Evolutionary conservation across 2,113 vertebrate genomes (phyloP).

Genomic region (Plecturocebus donacophilus): DNA sequence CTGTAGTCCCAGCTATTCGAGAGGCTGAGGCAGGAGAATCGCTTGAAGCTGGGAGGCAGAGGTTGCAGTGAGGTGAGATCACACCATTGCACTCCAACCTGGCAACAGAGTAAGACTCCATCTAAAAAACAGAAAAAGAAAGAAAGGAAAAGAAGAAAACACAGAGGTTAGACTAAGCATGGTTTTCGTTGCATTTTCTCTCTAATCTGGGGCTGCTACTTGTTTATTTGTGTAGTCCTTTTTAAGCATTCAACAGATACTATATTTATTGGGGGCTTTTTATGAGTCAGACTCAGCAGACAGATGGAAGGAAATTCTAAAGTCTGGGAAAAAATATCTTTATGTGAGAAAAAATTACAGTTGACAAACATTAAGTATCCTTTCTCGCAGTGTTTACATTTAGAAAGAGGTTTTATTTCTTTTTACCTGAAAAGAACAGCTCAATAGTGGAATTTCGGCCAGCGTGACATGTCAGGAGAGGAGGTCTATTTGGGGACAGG

Average conservation of each 20-base stretch:
- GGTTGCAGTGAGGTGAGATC: no score
- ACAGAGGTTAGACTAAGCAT: not conserved
- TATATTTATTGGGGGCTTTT: not conserved
- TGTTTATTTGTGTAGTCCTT: not conserved
- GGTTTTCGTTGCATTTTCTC: not conserved
- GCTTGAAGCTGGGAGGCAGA: no score
- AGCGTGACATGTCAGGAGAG: not conserved
- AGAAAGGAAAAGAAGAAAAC: not conserved
- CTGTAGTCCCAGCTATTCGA: no score
- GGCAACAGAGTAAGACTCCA: no score
- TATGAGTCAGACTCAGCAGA: not conserved
- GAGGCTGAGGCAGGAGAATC: no score
- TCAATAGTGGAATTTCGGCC: not conserved
- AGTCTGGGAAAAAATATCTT: not conserved
- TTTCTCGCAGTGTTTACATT: not conserved
- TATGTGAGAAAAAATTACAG: not conserved
- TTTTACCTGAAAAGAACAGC: not conserved
- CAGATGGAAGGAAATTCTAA: not conserved
- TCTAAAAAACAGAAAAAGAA: not conserved
- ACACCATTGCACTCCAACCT: no score
- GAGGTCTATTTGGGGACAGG: not conserved
- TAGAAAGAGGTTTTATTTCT: not conserved
- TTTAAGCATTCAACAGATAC: not conserved
- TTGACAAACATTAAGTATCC: not conserved
- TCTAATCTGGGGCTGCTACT: not conserved